Evolutionary conservation across 1,140 invertebrate species (phyloP).

Genomic region (Drosophila parabipectinata): DNA sequence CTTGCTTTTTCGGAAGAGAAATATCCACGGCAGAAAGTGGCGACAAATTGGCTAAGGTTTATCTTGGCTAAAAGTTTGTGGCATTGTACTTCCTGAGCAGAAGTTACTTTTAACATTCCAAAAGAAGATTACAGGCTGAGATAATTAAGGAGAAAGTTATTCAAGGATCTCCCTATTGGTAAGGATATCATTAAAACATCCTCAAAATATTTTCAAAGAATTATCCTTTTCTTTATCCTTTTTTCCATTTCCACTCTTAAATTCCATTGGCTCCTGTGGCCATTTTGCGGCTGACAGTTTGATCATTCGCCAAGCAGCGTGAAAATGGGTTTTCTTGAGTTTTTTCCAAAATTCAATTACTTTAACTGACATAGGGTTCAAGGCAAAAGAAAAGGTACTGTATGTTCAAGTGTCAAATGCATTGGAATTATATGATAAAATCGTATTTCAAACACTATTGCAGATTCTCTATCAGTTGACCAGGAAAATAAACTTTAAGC

Average conservation of each 20-base stretch:
- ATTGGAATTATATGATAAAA: background rate
- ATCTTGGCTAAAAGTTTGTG: conserved; percentile 1
- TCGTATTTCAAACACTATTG: background rate
- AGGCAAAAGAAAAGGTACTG: background rate
- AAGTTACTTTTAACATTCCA: background rate
- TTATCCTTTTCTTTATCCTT: background rate
- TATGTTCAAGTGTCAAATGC: conserved; percentile 20
- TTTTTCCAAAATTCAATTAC: conserved; percentile 13
- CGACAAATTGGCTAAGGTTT: conserved; percentile 35
- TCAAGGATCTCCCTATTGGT: background rate
- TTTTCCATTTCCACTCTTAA: background rate
- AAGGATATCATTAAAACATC: no score
- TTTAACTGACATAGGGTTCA: conserved; percentile 17
- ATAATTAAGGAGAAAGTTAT: background rate
- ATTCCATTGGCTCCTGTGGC: background rate
- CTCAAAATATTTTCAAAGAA: no score
- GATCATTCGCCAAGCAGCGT: conserved; percentile 1
- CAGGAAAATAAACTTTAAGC: conserved; percentile 4
- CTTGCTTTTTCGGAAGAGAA: background rate
- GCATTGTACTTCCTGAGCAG: background rate
- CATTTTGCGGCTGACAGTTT: conserved; percentile 16
- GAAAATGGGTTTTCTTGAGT: background rate
- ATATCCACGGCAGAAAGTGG: conserved; percentile 11
- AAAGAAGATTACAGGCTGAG: background rate
- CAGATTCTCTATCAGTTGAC: conserved; percentile 3